These are phyloP conservation scores for Trimorus sp. DNA, from an alignment of 2,888 invertebrate species.

Conservation along the genomic window DNA sequence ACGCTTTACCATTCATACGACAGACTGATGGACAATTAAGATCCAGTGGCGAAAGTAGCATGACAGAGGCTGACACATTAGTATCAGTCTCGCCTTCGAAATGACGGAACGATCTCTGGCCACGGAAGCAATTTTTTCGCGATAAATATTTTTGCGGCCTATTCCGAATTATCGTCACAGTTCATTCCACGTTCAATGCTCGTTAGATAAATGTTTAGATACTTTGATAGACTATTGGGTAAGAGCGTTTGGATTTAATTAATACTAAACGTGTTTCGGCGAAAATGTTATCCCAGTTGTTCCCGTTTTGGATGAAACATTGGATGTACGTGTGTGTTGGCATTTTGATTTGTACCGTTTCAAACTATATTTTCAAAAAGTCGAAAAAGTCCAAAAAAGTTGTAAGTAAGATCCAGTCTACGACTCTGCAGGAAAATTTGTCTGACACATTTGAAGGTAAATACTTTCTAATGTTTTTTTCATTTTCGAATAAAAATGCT, in stretches of 20 bases:
- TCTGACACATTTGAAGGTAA: conserved; percentile 63
- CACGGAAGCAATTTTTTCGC: conserved; percentile 19
- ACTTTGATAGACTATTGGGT: too few relatives aligned
- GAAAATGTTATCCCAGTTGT: conserved; percentile 71
- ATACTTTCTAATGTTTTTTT: conserved; percentile 56
- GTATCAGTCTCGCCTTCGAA: conserved; percentile 55
- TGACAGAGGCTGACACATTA: conserved; percentile 53
- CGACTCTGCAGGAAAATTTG: conserved; percentile 37
- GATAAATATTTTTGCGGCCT: background rate
- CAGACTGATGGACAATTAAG: conserved; percentile 56
- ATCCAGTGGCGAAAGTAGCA: conserved; percentile 59
- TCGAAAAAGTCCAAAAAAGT: background rate
- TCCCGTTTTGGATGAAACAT: conserved; percentile 80
- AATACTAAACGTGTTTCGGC: conserved; percentile 16
- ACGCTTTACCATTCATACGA: conserved; percentile 21
- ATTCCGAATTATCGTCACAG: background rate
- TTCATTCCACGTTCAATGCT: too few relatives aligned
- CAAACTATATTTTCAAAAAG: conserved; percentile 53
- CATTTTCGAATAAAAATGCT: conserved; percentile 14
- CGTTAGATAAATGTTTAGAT: too few relatives aligned
- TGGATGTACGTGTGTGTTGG: conserved; percentile 79
- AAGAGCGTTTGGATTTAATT: too few relatives aligned
- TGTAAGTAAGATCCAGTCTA: background rate
- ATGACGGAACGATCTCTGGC: conserved; percentile 45
- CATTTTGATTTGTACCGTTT: conserved; percentile 72